phyloP scores from a whole-genome alignment of 1,140 invertebrate species.

The Neelides sp. region DNA sequence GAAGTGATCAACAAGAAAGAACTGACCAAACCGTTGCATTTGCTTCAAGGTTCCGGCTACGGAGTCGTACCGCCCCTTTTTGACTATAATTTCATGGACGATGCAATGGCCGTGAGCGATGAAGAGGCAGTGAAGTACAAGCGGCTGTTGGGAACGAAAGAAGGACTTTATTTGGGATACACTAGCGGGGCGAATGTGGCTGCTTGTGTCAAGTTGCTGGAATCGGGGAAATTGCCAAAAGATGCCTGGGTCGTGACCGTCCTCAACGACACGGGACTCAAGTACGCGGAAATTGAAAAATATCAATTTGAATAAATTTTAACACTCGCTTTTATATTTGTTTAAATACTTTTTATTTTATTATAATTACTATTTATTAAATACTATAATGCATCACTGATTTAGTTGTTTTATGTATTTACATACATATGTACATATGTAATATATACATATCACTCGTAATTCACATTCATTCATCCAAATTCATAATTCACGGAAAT shows the following conservation, averaged over 20 bases:
- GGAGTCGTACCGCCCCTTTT: conserved; percentile 18
- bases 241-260: conserved; percentile 25
- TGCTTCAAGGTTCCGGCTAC: conserved; percentile 22
- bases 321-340: no score
- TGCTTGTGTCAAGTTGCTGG: conserved; percentile 19
- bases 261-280: conserved; percentile 23
- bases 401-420: no score
- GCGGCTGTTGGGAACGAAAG: conserved; percentile 13
- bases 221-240: conserved; percentile 17
- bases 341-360: no score
- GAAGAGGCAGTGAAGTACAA: conserved; percentile 22
- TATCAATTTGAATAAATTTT: conserved; percentile 16
- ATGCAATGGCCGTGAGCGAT: conserved; percentile 12
- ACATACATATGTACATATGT: no score
- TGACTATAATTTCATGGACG: conserved; percentile 19
- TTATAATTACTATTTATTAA: no score
- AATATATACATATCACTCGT: no score
- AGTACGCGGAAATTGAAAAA: conserved; percentile 23
- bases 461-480: no score
- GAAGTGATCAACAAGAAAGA: conserved; percentile 15
- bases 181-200: conserved; percentile 23
- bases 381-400: no score
- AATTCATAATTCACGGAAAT: no score
- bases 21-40: conserved; percentile 17
- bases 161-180: conserved; percentile 25